These are phyloP conservation scores for Oreochromis tanganicae DNA, from an alignment of 2,113 vertebrate species.

Conservation along the genomic window DNA sequence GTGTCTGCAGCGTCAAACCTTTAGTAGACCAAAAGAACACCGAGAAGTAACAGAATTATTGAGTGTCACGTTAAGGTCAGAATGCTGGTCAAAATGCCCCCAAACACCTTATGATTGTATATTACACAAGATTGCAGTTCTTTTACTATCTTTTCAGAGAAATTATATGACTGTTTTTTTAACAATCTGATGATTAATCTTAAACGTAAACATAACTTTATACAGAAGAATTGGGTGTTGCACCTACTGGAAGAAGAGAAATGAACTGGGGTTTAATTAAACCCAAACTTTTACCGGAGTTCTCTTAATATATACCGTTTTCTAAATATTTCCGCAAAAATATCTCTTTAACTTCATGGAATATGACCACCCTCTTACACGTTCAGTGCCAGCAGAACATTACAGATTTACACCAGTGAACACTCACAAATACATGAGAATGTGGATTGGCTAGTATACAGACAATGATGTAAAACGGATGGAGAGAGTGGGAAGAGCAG, in stretches of 20 bases:
- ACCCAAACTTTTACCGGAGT: not conserved
- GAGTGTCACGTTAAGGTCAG: not conserved
- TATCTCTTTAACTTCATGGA: not conserved
- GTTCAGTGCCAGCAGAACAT: not conserved
- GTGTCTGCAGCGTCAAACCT: not conserved
- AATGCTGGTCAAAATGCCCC: not conserved
- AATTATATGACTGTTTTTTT: not conserved
- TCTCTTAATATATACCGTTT: not conserved
- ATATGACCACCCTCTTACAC: not conserved
- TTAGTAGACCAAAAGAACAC: not conserved
- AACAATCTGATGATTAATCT: not conserved
- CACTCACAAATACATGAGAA: slow-evolving; percentile 23
- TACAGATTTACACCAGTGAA: slow-evolving; percentile 7
- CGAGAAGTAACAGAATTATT: not conserved
- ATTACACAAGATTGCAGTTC: not conserved
- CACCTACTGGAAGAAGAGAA: not conserved
- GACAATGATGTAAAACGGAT: slow-evolving; percentile 9
- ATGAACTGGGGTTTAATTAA: not conserved
- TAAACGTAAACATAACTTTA: not conserved
- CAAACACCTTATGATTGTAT: not conserved
- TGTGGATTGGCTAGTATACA: not conserved
- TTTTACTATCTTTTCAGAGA: not conserved
- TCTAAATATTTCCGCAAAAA: not conserved
- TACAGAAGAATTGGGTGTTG: not conserved
- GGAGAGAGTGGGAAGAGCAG: slow-evolving; percentile 8